A percentile compares a stretch with the other conserved stretches of the same genome.
Evolutionary conservation across 2,113 vertebrate species (phyloP).

Genomic region (Bos indicus): DNA sequence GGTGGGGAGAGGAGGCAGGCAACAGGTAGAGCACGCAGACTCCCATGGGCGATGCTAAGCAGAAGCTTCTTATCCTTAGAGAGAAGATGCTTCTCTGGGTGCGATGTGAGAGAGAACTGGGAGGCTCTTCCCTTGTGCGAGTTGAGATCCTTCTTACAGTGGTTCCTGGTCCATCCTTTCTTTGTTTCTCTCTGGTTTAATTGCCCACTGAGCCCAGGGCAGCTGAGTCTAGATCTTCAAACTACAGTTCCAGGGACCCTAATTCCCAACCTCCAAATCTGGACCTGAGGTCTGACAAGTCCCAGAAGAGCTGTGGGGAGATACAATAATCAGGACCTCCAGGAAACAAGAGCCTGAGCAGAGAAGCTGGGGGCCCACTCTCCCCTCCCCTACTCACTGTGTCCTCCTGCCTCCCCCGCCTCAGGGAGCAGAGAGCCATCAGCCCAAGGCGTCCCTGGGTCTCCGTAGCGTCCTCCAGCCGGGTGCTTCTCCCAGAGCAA

Average conservation of each 20-base stretch:
- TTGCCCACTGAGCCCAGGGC: neutral
- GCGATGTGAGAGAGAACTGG: neutral
- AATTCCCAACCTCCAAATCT: neutral
- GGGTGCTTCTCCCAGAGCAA: slow-evolving; percentile 30
- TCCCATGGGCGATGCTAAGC: neutral
- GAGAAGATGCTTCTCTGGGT: neutral
- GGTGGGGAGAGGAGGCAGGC: neutral
- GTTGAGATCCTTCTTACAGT: neutral
- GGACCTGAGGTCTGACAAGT: neutral
- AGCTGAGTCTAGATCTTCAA: neutral
- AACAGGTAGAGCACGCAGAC: neutral
- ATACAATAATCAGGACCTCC: neutral
- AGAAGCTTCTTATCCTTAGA: neutral
- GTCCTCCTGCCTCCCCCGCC: neutral
- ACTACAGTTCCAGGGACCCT: neutral
- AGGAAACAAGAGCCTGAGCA: neutral
- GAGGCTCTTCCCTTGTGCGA: neutral
- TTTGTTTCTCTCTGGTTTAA: neutral
- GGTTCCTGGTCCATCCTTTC: neutral
- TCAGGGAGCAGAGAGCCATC: neutral
- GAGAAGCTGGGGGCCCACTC: neutral
- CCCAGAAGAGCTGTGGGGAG: slow-evolving; percentile 8
- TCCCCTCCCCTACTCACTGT: neutral
- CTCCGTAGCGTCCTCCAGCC: neutral
- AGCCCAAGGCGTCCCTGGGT: neutral